Percentiles rank a stretch among this genome's conserved stretches.
phyloP scores from a whole-genome alignment of 92 coral and sea anemone genomes.

The Scolanthus callimorphus region DNA sequence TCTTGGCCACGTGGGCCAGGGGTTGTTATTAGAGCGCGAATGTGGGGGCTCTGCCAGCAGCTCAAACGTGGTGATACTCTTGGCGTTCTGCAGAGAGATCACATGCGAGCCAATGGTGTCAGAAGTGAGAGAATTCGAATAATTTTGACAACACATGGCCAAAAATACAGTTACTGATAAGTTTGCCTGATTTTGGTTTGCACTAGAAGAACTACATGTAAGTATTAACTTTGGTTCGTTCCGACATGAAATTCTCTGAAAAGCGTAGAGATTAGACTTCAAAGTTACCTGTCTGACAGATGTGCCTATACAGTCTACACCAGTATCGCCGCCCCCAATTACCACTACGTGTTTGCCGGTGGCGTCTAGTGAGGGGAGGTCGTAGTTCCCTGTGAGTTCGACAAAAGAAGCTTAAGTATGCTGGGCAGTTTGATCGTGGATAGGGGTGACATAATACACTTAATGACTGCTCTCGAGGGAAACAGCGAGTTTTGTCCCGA shows the following conservation, averaged over 20 bases:
- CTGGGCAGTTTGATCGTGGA: too few species aligned
- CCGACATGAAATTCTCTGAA: not conserved
- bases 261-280: not conserved
- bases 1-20: slow-evolving; percentile 97
- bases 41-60: slow-evolving; percentile 81
- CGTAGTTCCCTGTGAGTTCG: slow-evolving; percentile 12
- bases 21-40: slow-evolving; percentile 54
- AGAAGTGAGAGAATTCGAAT: too few species aligned
- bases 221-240: too few species aligned
- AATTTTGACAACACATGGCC: too few species aligned
- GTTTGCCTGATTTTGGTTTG: too few species aligned
- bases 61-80: slow-evolving; percentile 90
- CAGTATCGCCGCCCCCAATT: slow-evolving; percentile 98
- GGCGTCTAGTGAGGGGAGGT: slow-evolving; percentile 77
- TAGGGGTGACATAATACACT: too few species aligned
- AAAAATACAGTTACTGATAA: too few species aligned
- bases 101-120: too few species aligned
- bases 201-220: too few species aligned
- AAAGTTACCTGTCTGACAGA: slow-evolving; percentile 88
- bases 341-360: slow-evolving; percentile 79
- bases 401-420: too few species aligned
- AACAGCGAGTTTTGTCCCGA: too few species aligned
- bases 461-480: too few species aligned
- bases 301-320: slow-evolving; percentile 95
- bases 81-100: slow-evolving; percentile 65